These are phyloP conservation scores for Euwallacea similis DNA, from an alignment of 1,140 invertebrate species.

Conservation along the genomic window DNA sequence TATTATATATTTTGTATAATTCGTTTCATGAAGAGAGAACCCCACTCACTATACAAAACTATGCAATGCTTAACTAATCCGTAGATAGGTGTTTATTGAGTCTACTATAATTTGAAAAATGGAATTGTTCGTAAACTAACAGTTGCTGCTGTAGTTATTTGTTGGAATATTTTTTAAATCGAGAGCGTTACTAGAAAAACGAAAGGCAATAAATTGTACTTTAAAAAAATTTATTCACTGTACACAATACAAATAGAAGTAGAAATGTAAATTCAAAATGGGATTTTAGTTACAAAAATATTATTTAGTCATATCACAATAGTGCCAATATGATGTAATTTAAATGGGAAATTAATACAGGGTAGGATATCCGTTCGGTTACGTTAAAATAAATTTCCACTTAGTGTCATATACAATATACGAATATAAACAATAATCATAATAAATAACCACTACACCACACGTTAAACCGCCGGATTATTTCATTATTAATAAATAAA, in stretches of 20 bases:
- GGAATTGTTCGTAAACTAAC: too few species aligned
- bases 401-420: slow-evolving; percentile 2
- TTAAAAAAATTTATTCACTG: slow-evolving; percentile 33
- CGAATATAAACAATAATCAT: slow-evolving; percentile 1
- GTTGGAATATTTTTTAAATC: too few species aligned
- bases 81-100: too few species aligned
- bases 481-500: slow-evolving; percentile 7
- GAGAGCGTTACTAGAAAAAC: too few species aligned
- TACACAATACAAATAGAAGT: slow-evolving; percentile 38
- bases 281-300: slow-evolving; percentile 35
- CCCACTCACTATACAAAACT: too few species aligned
- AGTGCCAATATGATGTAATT: slow-evolving; percentile 29
- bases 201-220: background rate
- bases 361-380: too few species aligned
- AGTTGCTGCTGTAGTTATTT: too few species aligned
- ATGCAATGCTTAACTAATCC: too few species aligned
- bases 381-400: background rate
- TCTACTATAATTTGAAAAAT: too few species aligned
- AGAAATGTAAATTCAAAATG: slow-evolving; percentile 31
- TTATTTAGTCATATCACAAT: slow-evolving; percentile 37
- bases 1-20: too few species aligned
- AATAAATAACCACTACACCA: background rate
- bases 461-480: slow-evolving; percentile 1
- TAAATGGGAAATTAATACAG: background rate
- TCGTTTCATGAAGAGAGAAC: too few species aligned